phyloP scores from a whole-genome alignment of 2,888 invertebrate species.

The Pardosa pseudoannulata region DNA sequence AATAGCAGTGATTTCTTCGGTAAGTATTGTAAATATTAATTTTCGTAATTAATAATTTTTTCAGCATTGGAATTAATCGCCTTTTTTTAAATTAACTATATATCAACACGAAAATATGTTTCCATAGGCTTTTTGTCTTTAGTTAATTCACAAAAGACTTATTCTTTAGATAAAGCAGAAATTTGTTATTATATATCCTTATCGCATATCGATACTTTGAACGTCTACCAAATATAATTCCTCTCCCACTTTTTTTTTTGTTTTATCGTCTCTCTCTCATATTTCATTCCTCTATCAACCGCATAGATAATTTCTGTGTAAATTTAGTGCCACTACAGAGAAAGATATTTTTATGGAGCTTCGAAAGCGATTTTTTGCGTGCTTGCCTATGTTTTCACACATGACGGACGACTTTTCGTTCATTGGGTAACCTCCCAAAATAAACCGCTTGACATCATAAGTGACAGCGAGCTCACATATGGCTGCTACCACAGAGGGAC shows the following conservation, averaged over 20 bases:
- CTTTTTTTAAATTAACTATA: no score
- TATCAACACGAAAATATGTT: no score
- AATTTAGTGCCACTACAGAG: not conserved
- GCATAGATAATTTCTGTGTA: not conserved
- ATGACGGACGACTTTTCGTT: slow-evolving; percentile 46
- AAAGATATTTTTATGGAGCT: not conserved
- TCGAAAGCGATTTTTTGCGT: not conserved
- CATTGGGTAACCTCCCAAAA: slow-evolving; percentile 42
- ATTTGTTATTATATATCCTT: no score
- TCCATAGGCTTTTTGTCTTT: no score
- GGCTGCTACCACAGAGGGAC: slow-evolving; percentile 25
- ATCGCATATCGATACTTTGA: no score
- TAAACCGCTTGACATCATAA: slow-evolving; percentile 50
- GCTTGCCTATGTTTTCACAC: not conserved
- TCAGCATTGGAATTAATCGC: no score
- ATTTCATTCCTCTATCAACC: not conserved
- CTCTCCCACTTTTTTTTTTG: not conserved
- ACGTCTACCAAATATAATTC: not conserved
- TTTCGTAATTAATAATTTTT: no score
- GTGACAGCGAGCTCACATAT: slow-evolving; percentile 58
- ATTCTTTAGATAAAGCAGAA: no score
- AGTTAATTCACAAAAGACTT: no score
- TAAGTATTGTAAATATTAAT: no score
- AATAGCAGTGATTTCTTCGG: no score
- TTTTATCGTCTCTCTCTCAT: not conserved